Evolutionary conservation across 2,888 invertebrate genomes (phyloP).

Genomic region (Brachyptera risi): DNA sequence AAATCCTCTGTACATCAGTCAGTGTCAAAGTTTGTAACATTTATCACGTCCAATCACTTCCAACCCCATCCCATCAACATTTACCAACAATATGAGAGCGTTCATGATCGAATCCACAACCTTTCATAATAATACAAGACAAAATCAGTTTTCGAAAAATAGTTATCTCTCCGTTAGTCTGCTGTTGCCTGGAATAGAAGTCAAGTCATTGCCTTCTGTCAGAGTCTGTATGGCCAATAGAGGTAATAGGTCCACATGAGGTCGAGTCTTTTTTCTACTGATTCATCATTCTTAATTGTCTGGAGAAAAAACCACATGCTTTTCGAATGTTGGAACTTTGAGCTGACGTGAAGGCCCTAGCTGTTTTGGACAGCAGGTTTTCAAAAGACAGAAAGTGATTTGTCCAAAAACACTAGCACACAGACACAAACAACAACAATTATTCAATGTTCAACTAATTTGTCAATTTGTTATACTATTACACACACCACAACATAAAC

Average conservation of each 20-base stretch:
- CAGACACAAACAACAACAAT: background rate
- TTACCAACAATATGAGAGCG: background rate
- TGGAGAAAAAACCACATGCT: background rate
- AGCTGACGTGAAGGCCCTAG: background rate
- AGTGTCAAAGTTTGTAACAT: background rate
- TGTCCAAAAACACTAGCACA: too few species aligned
- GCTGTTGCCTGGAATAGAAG: background rate
- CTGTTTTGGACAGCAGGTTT: conserved; percentile 1
- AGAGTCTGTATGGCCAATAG: background rate
- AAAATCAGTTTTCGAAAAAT: conserved; percentile 9
- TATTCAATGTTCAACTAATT: background rate
- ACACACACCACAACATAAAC: too few species aligned
- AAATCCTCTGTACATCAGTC: conserved; percentile 7
- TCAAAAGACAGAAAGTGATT: conserved; percentile 1
- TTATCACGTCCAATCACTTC: background rate
- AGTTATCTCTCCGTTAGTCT: background rate
- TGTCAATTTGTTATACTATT: conserved; percentile 1
- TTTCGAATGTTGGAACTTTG: too few species aligned
- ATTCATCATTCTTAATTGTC: conserved; percentile 7
- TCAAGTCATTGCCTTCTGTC: background rate
- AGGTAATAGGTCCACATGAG: background rate
- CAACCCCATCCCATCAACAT: background rate
- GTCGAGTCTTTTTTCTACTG: conserved; percentile 1
- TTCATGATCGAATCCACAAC: too few species aligned
- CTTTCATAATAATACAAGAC: background rate